These are phyloP conservation scores for Catharus bicknelli DNA, from an alignment of 2,113 vertebrate species.

Conservation along the genomic window DNA sequence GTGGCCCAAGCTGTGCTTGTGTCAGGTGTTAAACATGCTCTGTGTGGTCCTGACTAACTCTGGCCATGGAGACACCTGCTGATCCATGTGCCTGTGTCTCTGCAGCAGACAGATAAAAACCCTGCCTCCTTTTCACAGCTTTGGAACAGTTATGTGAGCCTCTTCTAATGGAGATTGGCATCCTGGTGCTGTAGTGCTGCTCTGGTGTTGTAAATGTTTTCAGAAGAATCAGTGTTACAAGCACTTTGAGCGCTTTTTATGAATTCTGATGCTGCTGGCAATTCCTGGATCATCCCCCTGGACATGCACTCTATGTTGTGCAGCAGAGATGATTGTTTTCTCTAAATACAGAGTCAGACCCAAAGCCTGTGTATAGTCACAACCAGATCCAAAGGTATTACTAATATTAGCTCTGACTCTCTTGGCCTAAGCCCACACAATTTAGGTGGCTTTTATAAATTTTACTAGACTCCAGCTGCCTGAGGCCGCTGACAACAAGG, in stretches of 20 bases:
- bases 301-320: neutral
- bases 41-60: neutral
- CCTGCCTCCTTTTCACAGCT: neutral
- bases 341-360: neutral
- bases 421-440: neutral
- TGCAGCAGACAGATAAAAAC: neutral
- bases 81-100: accelerated
- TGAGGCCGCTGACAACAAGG: accelerated
- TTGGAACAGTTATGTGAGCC: neutral
- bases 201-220: neutral
- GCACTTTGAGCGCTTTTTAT: neutral
- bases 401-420: neutral
- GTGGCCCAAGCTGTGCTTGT: neutral
- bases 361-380: neutral
- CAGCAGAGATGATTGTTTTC: neutral
- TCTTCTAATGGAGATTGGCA: neutral
- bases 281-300: neutral
- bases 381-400: neutral
- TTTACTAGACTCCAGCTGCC: neutral
- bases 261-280: neutral
- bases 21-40: neutral
- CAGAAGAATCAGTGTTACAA: neutral
- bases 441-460: neutral
- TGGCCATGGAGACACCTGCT: neutral
- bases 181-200: neutral